Evolutionary conservation across 2,797 vertebrate genomes (phyloP).

Genomic region (Balearica regulorum): DNA sequence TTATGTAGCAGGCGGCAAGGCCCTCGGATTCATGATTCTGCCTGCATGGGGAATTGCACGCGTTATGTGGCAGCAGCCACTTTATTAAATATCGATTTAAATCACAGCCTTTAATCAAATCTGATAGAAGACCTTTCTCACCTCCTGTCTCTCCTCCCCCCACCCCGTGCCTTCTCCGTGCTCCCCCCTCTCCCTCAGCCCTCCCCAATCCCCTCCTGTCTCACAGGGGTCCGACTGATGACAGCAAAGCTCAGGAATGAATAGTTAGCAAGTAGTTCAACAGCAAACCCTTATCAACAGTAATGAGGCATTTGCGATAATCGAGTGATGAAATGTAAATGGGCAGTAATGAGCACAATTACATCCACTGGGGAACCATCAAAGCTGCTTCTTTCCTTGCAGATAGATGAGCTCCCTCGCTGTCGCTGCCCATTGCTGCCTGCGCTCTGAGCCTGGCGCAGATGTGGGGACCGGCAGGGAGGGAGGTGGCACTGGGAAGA

Average conservation of each 20-base stretch:
- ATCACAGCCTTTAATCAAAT: conserved; percentile 87
- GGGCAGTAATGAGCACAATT: conserved; percentile 90
- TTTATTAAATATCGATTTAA: conserved; percentile 94
- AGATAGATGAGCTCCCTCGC: conserved; percentile 76
- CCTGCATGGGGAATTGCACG: conserved; percentile 82
- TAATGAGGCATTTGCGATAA: conserved; percentile 88
- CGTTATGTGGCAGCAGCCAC: conserved; percentile 80
- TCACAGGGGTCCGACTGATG: conserved; percentile 32
- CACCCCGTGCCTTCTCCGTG: not conserved
- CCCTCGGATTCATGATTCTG: conserved; percentile 70
- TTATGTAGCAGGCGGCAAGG: conserved; percentile 74
- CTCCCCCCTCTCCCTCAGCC: not conserved
- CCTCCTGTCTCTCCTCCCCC: conserved; percentile 51
- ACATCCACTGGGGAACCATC: conserved; percentile 84
- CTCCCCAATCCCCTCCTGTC: conserved; percentile 8
- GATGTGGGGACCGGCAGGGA: not conserved
- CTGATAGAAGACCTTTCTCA: conserved; percentile 77
- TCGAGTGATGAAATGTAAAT: conserved; percentile 94
- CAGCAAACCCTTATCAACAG: conserved; percentile 79
- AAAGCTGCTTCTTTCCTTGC: conserved; percentile 76
- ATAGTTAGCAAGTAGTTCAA: conserved; percentile 73
- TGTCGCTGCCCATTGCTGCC: conserved; percentile 61
- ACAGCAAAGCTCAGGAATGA: conserved; percentile 72
- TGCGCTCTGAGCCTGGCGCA: not conserved
- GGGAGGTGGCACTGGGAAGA: not conserved